These are phyloP conservation scores for Miichthys miiuy DNA, from an alignment of 2,797 vertebrate species.

Conservation along the genomic window DNA sequence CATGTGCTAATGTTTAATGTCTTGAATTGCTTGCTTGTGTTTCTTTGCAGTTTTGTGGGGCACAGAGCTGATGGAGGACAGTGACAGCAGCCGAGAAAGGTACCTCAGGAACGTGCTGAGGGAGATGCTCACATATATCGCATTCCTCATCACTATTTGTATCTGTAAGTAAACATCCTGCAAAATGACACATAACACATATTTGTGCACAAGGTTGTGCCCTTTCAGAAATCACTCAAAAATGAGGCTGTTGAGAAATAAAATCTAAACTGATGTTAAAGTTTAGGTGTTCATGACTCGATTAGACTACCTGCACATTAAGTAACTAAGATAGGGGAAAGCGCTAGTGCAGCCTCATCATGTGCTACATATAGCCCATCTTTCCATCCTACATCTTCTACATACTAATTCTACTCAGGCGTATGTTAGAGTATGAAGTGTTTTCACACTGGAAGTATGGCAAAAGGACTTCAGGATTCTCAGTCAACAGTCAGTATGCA, in stretches of 20 bases:
- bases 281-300: not conserved
- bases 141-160: slow-evolving; percentile 93
- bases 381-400: not conserved
- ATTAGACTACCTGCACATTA: not conserved
- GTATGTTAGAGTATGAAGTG: not conserved
- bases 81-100: slow-evolving; percentile 90
- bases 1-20: not conserved
- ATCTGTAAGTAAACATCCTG: slow-evolving; percentile 88
- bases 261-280: not conserved
- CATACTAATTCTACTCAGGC: not conserved
- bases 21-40: slow-evolving; percentile 11
- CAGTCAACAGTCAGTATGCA: not conserved
- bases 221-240: not conserved
- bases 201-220: not conserved
- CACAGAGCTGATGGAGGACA: slow-evolving; percentile 94
- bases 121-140: slow-evolving; percentile 92
- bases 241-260: not conserved
- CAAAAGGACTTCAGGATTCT: not conserved
- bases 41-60: slow-evolving; percentile 92
- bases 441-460: not conserved
- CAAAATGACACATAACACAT: not conserved
- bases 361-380: not conserved
- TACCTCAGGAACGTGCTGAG: slow-evolving; percentile 93
- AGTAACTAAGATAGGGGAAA: not conserved
- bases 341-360: not conserved